These are phyloP conservation scores for Aspidiotus destructor DNA, from an alignment of 2,888 invertebrate species.

Conservation along the genomic window DNA sequence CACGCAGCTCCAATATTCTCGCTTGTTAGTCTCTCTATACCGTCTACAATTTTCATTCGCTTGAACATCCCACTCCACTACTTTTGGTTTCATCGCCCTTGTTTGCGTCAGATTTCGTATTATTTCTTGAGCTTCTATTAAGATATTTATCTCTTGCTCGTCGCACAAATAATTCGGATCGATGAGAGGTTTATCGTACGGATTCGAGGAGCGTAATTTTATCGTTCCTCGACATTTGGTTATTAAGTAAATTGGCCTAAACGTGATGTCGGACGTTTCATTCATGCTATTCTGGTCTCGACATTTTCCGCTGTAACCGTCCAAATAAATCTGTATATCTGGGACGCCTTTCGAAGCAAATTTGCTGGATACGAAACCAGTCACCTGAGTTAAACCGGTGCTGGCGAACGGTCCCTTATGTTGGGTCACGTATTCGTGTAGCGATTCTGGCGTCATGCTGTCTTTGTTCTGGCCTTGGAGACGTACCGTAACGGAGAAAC, in stretches of 20 bases:
- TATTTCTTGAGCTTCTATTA: slow-evolving; percentile 40
- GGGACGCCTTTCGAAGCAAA: slow-evolving; percentile 40
- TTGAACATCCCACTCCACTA: slow-evolving; percentile 36
- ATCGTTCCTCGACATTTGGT: slow-evolving; percentile 40
- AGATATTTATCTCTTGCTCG: slow-evolving; percentile 41
- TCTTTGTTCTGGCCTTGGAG: slow-evolving; percentile 33
- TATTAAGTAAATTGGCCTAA: slow-evolving; percentile 41
- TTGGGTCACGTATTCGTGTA: slow-evolving; percentile 40
- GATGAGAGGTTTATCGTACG: slow-evolving; percentile 46
- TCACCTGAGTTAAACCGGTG: slow-evolving; percentile 45
- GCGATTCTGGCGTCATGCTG: slow-evolving; percentile 40
- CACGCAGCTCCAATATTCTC: slow-evolving; percentile 39
- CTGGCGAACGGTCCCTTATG: slow-evolving; percentile 43
- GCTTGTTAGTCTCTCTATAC: slow-evolving; percentile 23
- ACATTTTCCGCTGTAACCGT: slow-evolving; percentile 38
- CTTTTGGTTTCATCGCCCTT: slow-evolving; percentile 37
- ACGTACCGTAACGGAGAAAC: slow-evolving; percentile 38
- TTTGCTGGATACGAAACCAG: slow-evolving; percentile 42
- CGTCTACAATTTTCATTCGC: slow-evolving; percentile 36
- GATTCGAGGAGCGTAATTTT: slow-evolving; percentile 44
- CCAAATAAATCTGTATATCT: slow-evolving; percentile 44
- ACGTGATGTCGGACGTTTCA: slow-evolving; percentile 33
- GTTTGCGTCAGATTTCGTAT: slow-evolving; percentile 36
- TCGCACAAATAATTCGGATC: slow-evolving; percentile 47
- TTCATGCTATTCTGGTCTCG: slow-evolving; percentile 33